Evolutionary conservation across 2,888 invertebrate genomes (phyloP).

Genomic region (Hetaerina titia): DNA sequence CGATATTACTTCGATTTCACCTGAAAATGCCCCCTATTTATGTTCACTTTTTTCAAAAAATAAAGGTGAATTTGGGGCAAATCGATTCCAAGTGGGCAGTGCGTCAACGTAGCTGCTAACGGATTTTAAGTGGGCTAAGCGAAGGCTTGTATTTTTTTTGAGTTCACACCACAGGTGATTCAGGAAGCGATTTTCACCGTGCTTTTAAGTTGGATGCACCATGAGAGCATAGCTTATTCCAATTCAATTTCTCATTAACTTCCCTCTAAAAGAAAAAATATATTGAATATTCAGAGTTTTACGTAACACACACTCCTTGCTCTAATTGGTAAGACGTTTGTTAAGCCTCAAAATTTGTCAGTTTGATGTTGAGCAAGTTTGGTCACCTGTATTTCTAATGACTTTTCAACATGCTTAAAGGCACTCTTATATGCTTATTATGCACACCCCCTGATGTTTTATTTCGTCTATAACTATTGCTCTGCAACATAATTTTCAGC

Average conservation of each 20-base stretch:
- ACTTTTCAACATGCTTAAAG: too few species aligned
- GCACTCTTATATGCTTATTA: too few species aligned
- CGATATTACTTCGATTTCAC: background rate
- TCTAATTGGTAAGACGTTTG: background rate
- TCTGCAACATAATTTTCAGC: too few species aligned
- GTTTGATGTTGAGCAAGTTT: too few species aligned
- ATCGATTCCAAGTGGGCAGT: background rate
- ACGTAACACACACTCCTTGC: background rate
- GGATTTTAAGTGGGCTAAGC: background rate
- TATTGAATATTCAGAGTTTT: background rate
- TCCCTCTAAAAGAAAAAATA: background rate
- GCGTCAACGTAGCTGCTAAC: background rate
- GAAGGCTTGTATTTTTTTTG: background rate
- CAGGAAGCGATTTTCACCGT: conserved; percentile 1
- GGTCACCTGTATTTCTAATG: too few species aligned
- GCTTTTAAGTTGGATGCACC: background rate
- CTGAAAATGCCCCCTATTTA: background rate
- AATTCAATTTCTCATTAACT: background rate
- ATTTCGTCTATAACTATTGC: too few species aligned
- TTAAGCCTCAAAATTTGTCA: too few species aligned
- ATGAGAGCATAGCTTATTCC: background rate
- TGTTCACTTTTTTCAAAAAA: background rate
- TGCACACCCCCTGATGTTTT: too few species aligned
- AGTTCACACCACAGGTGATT: conserved; percentile 9
- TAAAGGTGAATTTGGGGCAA: background rate